Conservation (phyloP, 1,140 invertebrate genomes). For the Chlorops oryzae region DNA sequence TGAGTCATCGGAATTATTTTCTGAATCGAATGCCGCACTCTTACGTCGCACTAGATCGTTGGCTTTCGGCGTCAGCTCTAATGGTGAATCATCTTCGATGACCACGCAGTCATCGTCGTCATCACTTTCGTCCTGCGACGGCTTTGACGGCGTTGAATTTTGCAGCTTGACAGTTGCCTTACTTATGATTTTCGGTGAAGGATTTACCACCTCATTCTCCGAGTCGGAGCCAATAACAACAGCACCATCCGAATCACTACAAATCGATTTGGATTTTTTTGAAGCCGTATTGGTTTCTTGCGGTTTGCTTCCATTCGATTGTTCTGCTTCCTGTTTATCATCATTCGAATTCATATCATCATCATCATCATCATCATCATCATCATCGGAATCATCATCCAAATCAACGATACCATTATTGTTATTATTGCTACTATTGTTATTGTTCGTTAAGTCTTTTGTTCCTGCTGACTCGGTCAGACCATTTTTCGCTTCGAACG, state of each 20-base stretch:
- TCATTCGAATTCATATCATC: conserved; percentile 1
- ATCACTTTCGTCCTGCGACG: conserved; percentile 34
- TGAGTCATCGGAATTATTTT: conserved; percentile 23
- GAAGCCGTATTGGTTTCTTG: conserved; percentile 16
- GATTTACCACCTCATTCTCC: conserved; percentile 27
- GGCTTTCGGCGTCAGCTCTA: conserved; percentile 43
- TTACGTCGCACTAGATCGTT: conserved; percentile 31
- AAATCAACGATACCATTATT: conserved; percentile 13
- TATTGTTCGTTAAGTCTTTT: conserved; percentile 33
- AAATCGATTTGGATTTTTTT: conserved; percentile 13
- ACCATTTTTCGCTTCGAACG: neutral
- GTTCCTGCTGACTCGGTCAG: conserved; percentile 2
- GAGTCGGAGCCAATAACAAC: conserved; percentile 42
- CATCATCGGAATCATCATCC: conserved; percentile 39
- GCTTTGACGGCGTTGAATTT: conserved; percentile 17
- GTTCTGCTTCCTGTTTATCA: neutral
- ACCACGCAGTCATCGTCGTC: conserved; percentile 57
- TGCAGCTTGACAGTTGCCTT: conserved; percentile 14
- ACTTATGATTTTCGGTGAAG: conserved; percentile 12
- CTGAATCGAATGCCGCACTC: conserved; percentile 14
- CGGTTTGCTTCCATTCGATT: conserved; percentile 12
- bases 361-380: conserved; percentile 22
- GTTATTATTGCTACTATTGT: conserved; percentile 9
- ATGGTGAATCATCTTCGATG: conserved; percentile 54
- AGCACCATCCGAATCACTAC: conserved; percentile 36